A percentile compares a stretch with the other conserved stretches of the same genome.
Conservation (phyloP, 2,888 invertebrate genomes). For the Pseudeuparius sepicola region DNA sequence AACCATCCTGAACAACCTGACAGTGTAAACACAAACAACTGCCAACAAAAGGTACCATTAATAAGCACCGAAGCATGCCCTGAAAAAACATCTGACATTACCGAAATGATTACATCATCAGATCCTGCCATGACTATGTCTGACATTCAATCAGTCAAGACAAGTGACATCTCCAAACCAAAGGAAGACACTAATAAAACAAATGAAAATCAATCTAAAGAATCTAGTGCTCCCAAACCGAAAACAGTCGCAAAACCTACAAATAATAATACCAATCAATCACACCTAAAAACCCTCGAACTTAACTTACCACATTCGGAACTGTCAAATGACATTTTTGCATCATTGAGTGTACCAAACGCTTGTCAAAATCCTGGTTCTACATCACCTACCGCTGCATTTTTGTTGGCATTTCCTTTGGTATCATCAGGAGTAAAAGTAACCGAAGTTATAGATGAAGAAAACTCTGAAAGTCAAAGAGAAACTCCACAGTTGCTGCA, state of each 20-base stretch:
- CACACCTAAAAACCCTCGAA: conserved; percentile 25
- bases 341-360: conserved; percentile 46
- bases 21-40: too few species aligned
- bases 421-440: conserved; percentile 51
- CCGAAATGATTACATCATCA: too few species aligned
- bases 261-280: conserved; percentile 12
- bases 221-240: too few species aligned
- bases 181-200: too few species aligned
- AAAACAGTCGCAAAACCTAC: conserved; percentile 4
- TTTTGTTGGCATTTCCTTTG: conserved; percentile 63
- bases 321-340: conserved; percentile 50
- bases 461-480: conserved; percentile 40
- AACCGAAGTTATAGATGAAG: conserved; percentile 45
- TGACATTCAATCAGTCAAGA: too few species aligned
- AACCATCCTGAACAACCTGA: too few species aligned
- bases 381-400: conserved; percentile 67
- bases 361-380: conserved; percentile 49
- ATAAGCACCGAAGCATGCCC: too few species aligned
- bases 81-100: too few species aligned
- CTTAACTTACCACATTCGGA: conserved; percentile 40
- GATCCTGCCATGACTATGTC: too few species aligned
- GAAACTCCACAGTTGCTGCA: conserved; percentile 41
- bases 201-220: too few species aligned
- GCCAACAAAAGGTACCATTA: too few species aligned
- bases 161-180: too few species aligned